phyloP scores from a whole-genome alignment of 1,140 invertebrate species.

The Drosophila lowei region DNA sequence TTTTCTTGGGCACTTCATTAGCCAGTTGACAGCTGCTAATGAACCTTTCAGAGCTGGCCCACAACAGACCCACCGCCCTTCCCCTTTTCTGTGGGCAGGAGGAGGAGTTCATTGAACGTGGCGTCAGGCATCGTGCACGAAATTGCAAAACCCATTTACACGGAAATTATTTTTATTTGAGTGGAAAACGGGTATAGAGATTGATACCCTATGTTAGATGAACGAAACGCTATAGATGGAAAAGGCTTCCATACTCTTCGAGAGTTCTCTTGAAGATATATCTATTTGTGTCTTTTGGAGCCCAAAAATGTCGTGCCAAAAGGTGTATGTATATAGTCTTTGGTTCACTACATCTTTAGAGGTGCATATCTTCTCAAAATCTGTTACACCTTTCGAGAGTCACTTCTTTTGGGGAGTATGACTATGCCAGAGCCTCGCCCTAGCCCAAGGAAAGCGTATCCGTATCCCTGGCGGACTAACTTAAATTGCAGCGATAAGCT shows the following conservation, averaged over 20 bases:
- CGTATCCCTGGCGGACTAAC: slow-evolving; percentile 38
- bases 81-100: background rate
- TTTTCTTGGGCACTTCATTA: slow-evolving; percentile 52
- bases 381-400: background rate
- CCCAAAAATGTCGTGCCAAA: too few relatives aligned
- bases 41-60: slow-evolving; percentile 34
- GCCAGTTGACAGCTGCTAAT: slow-evolving; percentile 72
- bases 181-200: slow-evolving; percentile 23
- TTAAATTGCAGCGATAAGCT: slow-evolving; percentile 81
- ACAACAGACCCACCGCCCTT: slow-evolving; percentile 14
- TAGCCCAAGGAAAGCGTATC: slow-evolving; percentile 36
- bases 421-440: slow-evolving; percentile 2
- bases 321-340: too few relatives aligned
- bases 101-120: slow-evolving; percentile 69
- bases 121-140: slow-evolving; percentile 47
- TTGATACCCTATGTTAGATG: slow-evolving; percentile 9
- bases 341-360: too few relatives aligned
- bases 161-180: slow-evolving; percentile 67
- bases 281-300: too few relatives aligned
- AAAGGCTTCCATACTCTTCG: too few relatives aligned
- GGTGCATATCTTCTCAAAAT: too few relatives aligned
- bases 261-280: too few relatives aligned
- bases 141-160: slow-evolving; percentile 73
- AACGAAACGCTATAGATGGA: too few relatives aligned
- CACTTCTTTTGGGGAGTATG: slow-evolving; percentile 3